Percentiles rank a stretch among this genome's conserved stretches.
These are phyloP conservation scores for Thalassophryne amazonica DNA, from an alignment of 2,797 vertebrate genomes.

Conservation along the genomic window DNA sequence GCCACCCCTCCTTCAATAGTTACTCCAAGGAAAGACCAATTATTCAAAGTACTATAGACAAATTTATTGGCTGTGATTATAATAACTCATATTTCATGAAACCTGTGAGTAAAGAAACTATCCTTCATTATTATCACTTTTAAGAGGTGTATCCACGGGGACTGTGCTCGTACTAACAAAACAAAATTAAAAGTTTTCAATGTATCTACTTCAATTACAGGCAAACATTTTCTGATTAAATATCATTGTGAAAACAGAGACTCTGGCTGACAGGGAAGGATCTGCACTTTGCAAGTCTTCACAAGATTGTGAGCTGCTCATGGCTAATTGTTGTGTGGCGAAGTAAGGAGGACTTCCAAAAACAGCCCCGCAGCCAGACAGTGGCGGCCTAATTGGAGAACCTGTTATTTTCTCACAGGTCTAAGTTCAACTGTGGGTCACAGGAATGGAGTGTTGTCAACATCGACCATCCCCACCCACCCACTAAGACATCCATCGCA, in stretches of 20 bases:
- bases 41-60: too few species aligned
- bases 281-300: slow-evolving; percentile 52
- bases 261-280: slow-evolving; percentile 22
- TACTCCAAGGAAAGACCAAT: too few species aligned
- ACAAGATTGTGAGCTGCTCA: slow-evolving; percentile 55
- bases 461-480: slow-evolving; percentile 5
- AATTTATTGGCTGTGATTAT: too few species aligned
- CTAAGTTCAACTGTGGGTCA: slow-evolving; percentile 75
- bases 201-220: slow-evolving; percentile 36
- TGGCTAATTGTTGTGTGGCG: slow-evolving; percentile 70
- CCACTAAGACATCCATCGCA: slow-evolving; percentile 50
- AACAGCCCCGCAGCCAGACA: slow-evolving; percentile 58
- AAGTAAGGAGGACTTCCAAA: slow-evolving; percentile 54
- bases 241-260: slow-evolving; percentile 34
- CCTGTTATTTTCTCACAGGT: slow-evolving; percentile 73
- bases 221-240: slow-evolving; percentile 40
- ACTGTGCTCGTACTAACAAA: too few species aligned
- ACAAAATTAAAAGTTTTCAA: too few species aligned
- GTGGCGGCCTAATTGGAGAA: slow-evolving; percentile 65
- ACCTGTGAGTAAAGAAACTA: too few species aligned
- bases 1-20: too few species aligned
- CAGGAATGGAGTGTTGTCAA: slow-evolving; percentile 46
- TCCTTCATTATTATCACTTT: too few species aligned
- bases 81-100: too few species aligned
- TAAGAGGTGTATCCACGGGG: too few species aligned